phyloP scores from a whole-genome alignment of 2,888 invertebrate species.

The Drosophila maculinotata region DNA sequence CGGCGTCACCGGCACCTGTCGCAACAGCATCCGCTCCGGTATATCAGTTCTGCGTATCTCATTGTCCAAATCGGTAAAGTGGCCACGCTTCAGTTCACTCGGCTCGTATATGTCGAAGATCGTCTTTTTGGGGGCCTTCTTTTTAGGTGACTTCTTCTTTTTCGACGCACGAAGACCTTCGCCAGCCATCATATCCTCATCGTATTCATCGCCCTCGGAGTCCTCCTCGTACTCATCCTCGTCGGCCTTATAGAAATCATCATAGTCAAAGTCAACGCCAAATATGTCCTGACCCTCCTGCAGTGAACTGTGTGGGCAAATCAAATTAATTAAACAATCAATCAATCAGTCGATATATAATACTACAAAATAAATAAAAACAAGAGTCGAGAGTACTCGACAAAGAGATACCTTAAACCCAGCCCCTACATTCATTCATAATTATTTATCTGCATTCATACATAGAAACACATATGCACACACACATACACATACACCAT shows the following conservation, averaged over 20 bases:
- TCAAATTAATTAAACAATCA: constrained; percentile 7
- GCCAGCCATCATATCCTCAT: constrained; percentile 89
- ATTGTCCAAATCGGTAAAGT: constrained; percentile 97
- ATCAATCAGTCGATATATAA: not conserved
- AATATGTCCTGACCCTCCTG: constrained; percentile 99
- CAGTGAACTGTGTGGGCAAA: constrained; percentile 88
- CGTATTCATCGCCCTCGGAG: constrained; percentile 91
- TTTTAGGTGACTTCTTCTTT: constrained; percentile 91
- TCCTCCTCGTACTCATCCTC: constrained; percentile 92
- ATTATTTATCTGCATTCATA: no score
- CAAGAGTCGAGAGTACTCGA: no score
- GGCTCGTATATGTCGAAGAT: constrained; percentile 99
- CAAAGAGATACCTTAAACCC: no score
- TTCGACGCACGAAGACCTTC: constrained; percentile 88
- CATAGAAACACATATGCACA: no score
- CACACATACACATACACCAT: no score
- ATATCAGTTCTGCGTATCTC: constrained; percentile 95
- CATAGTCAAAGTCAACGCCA: constrained; percentile 99
- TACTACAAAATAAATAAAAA: not conserved
- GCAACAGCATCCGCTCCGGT: constrained; percentile 96
- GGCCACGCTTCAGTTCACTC: constrained; percentile 97
- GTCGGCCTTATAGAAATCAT: constrained; percentile 94
- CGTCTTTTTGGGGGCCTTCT: constrained; percentile 92
- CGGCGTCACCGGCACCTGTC: constrained; percentile 93
- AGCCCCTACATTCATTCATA: no score